Evolutionary conservation across 2,888 invertebrate genomes (phyloP), one percentile per base, ranked within the genome.

Genomic region (Dorcus parallelipipedus): DNA sequence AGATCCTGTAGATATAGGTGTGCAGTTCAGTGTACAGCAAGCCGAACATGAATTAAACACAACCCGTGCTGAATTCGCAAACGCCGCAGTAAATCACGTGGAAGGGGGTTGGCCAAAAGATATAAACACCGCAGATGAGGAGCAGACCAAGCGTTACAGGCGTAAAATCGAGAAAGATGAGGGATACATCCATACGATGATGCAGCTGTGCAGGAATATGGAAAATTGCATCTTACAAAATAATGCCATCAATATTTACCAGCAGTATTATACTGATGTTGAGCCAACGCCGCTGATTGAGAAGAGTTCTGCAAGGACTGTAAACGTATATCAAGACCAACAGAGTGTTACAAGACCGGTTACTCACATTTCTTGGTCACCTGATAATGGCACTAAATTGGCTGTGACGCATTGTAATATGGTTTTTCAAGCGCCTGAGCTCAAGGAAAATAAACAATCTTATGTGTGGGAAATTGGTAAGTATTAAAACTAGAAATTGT

Each of bases 61-160:
- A 26, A 82, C 81, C 66, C 82, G 90, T 71, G 88, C 88, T 38
- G 87, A 89, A 73, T 90, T 86, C 70, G 84, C 87, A 58, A 85
- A 84, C 69, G 84, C 86, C 20, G 90, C 91, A 0, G 85, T 95
- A 67, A 89, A 90, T 69, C 97, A 97, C 73, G 83, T 87, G 10
- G 97, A 97, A 80, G 97, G 97, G 23, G 97, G 97, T 9, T 97
- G 97, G 97, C 95, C 96, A 0, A 95, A 92, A 79, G 97, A 97
- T 74, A 87, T 97, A 42, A 95, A 95, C 75, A 85, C 87, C 74
- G 83, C 83, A 40, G 94, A 95, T 71, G 87, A 90, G 1, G 96
- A 97, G 78, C 93, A 93, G 69, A 90, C 91, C 0, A 86, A 88
- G 62, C 82, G 94, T 69, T 94, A 89, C 76, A 84, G 93, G 63